A percentile compares a stretch with the other conserved stretches of the same genome.
These are phyloP conservation scores for Falco columbarius DNA, from an alignment of 2,797 vertebrate genomes.

Conservation along the genomic window DNA sequence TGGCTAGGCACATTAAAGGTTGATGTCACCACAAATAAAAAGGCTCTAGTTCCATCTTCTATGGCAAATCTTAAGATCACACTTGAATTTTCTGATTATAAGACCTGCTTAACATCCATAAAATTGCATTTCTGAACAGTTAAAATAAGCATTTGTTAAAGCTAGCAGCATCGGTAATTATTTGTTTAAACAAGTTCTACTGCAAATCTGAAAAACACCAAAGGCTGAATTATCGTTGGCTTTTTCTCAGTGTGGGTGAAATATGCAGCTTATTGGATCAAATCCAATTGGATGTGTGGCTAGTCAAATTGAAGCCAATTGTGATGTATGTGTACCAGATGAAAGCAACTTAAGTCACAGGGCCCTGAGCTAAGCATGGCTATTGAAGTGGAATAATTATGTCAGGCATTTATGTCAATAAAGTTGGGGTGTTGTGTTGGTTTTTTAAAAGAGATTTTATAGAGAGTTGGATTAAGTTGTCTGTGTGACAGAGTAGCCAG, in stretches of 20 bases:
- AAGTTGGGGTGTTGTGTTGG: not conserved
- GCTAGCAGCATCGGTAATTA: not conserved
- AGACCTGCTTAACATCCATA: not conserved
- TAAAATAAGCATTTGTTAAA: constrained; percentile 21
- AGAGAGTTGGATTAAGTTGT: not conserved
- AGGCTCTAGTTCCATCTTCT: not conserved
- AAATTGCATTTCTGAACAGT: constrained; percentile 19
- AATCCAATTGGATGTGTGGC: constrained; percentile 22
- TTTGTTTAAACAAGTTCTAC: constrained; percentile 20
- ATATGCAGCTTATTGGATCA: constrained; percentile 14
- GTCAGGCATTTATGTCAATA: not conserved
- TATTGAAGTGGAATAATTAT: constrained; percentile 12
- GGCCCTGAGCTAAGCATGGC: not conserved
- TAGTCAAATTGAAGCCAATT: constrained; percentile 36
- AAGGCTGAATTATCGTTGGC: constrained; percentile 4
- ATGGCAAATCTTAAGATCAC: not conserved
- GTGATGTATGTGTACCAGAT: not conserved
- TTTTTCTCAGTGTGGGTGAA: constrained; percentile 17
- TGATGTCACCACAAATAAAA: constrained; percentile 28
- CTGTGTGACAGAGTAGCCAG: not conserved
- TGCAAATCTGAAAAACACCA: not conserved
- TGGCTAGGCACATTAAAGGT: constrained; percentile 25
- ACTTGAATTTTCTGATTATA: constrained; percentile 30
- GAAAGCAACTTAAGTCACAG: not conserved
- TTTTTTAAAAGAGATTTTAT: not conserved